A percentile compares a stretch with the other conserved stretches of the same genome.
Evolutionary conservation across 2,888 invertebrate species (phyloP).

Genomic region (Argyresthia albistria): DNA sequence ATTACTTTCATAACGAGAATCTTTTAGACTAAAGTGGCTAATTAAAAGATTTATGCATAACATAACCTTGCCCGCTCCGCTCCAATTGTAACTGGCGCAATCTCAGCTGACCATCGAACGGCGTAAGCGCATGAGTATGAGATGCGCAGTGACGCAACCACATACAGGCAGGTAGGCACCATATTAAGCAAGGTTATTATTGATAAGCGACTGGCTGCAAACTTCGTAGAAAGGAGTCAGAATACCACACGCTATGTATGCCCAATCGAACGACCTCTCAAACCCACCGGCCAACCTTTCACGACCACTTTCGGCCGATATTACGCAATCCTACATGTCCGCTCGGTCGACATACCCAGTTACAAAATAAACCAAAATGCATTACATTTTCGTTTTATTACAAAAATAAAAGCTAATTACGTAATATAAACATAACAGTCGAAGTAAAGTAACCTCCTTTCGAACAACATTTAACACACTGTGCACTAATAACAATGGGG

Average conservation of each 20-base stretch:
- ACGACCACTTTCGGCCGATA: conserved; percentile 50
- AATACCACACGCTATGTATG: background rate
- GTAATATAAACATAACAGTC: conserved; percentile 64
- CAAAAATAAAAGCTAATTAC: conserved; percentile 59
- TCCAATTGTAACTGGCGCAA: too few species aligned
- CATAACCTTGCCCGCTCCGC: too few species aligned
- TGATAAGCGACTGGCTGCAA: conserved; percentile 21
- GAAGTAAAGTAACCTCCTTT: conserved; percentile 52
- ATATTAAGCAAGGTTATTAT: conserved; percentile 27
- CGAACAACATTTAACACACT: conserved; percentile 59
- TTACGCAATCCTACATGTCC: conserved; percentile 31
- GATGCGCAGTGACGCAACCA: too few species aligned
- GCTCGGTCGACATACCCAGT: conserved; percentile 1
- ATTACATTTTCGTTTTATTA: conserved; percentile 58
- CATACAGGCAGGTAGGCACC: too few species aligned
- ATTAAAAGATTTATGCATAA: too few species aligned
- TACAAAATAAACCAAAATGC: conserved; percentile 41
- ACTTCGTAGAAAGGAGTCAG: conserved; percentile 4
- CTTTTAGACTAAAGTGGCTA: too few species aligned
- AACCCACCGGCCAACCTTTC: conserved; percentile 45
- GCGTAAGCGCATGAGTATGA: too few species aligned
- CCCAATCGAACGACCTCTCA: conserved; percentile 16
- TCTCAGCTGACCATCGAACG: too few species aligned
- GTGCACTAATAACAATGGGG: conserved; percentile 67
- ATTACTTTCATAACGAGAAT: too few species aligned